Percentiles rank a stretch among this genome's conserved stretches.
Evolutionary conservation across 2,113 vertebrate genomes (phyloP).

Genomic region (Egretta garzetta): DNA sequence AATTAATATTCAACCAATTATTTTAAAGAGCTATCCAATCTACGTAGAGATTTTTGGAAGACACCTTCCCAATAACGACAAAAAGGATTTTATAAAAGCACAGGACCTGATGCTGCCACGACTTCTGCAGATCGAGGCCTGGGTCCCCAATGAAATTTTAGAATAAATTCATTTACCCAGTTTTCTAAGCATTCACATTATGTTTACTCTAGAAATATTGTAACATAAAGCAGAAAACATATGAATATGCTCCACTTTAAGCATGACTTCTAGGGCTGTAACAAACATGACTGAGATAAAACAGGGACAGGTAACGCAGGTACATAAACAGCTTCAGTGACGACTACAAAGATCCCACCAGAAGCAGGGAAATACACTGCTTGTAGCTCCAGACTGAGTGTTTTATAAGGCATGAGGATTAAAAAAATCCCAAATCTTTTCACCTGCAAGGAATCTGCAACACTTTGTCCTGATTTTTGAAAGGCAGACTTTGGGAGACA

Average conservation of each 20-base stretch:
- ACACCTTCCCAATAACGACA: not conserved
- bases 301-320: not conserved
- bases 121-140: not conserved
- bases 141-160: not conserved
- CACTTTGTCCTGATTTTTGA: not conserved
- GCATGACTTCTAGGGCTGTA: not conserved
- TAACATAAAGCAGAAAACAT: not conserved
- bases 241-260: not conserved
- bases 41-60: not conserved
- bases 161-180: not conserved
- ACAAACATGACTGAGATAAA: not conserved
- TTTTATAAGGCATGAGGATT: not conserved
- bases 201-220: not conserved
- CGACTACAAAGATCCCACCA: not conserved
- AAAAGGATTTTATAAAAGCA: not conserved
- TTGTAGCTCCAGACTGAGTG: accelerated
- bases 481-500: not conserved
- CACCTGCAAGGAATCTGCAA: not conserved
- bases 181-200: not conserved
- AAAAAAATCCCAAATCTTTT: not conserved
- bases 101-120: not conserved
- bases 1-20: not conserved
- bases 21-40: not conserved
- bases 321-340: not conserved
- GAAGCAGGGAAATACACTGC: accelerated